Percentiles rank a stretch among this genome's conserved stretches.
Evolutionary conservation across 1,140 invertebrate species (phyloP).

Genomic region (Drosophila oshimai): DNA sequence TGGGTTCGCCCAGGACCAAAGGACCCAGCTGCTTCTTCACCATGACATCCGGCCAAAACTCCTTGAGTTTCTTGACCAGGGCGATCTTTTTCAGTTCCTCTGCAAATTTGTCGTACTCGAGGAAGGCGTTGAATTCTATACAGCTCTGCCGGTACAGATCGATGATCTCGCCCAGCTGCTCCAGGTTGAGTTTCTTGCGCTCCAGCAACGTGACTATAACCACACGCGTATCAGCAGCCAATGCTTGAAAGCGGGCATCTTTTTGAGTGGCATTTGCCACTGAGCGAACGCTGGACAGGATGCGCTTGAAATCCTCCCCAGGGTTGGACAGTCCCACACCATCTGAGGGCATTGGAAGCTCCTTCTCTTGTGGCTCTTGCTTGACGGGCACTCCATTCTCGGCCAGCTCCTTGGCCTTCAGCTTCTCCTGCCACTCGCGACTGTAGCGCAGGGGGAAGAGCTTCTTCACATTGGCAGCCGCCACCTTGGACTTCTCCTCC

Average conservation of each 20-base stretch:
- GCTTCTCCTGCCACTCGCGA: constrained; percentile 58
- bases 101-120: constrained; percentile 69
- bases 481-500: constrained; percentile 61
- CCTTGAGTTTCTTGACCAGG: constrained; percentile 6
- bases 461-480: constrained; percentile 53
- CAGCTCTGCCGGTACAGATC: constrained; percentile 51
- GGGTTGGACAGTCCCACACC: constrained; percentile 48
- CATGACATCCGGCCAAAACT: constrained; percentile 61
- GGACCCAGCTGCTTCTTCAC: constrained; percentile 59
- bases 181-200: constrained; percentile 38
- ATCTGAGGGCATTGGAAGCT: constrained; percentile 19
- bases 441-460: constrained; percentile 64
- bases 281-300: constrained; percentile 39
- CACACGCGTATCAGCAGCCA: constrained; percentile 61
- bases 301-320: constrained; percentile 46
- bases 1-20: constrained; percentile 55
- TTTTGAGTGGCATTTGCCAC: constrained; percentile 46
- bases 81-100: constrained; percentile 40
- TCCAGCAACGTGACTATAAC: constrained; percentile 57
- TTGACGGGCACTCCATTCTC: constrained; percentile 26
- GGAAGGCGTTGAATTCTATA: constrained; percentile 55
- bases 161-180: constrained; percentile 48
- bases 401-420: constrained; percentile 43
- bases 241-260: constrained; percentile 51
- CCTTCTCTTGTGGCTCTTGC: constrained; percentile 21